These are phyloP conservation scores for Lycocerus yunnanus DNA, from an alignment of 2,888 invertebrate species.

Conservation along the genomic window DNA sequence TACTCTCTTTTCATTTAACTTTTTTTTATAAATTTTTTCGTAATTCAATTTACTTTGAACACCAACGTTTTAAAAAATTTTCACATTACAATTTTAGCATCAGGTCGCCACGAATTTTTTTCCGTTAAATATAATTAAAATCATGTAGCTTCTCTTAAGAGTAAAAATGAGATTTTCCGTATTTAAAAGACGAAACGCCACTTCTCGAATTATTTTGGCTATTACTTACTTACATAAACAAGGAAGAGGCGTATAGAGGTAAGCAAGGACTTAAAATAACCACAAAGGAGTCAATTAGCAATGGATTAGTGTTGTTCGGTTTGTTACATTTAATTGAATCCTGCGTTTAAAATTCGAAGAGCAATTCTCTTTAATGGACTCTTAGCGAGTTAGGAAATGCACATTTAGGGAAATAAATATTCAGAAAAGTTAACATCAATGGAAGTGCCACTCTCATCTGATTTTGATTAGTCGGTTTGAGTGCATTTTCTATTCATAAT, in stretches of 20 bases:
- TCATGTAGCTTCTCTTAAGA: too few relatives aligned
- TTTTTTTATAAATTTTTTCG: too few relatives aligned
- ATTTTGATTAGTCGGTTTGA: not conserved
- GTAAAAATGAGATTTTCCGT: too few relatives aligned
- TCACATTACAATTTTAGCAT: too few relatives aligned
- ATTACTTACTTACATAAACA: not conserved
- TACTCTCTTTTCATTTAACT: too few relatives aligned
- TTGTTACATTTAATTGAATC: not conserved
- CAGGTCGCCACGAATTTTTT: too few relatives aligned
- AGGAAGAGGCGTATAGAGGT: not conserved
- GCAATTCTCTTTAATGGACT: not conserved
- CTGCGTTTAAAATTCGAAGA: not conserved
- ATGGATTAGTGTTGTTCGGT: not conserved
- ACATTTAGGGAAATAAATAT: not conserved
- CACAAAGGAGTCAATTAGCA: not conserved
- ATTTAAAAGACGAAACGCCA: too few relatives aligned
- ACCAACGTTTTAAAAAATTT: too few relatives aligned
- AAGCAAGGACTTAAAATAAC: not conserved
- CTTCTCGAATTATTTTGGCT: not conserved
- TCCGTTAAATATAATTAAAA: too few relatives aligned
- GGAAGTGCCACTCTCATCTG: not conserved
- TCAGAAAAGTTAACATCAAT: not conserved
- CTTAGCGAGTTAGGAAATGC: not conserved
- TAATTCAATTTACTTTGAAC: too few relatives aligned
- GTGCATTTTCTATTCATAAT: not conserved